phyloP scores from a whole-genome alignment of 2,797 vertebrate species.

The Menidia menidia region DNA sequence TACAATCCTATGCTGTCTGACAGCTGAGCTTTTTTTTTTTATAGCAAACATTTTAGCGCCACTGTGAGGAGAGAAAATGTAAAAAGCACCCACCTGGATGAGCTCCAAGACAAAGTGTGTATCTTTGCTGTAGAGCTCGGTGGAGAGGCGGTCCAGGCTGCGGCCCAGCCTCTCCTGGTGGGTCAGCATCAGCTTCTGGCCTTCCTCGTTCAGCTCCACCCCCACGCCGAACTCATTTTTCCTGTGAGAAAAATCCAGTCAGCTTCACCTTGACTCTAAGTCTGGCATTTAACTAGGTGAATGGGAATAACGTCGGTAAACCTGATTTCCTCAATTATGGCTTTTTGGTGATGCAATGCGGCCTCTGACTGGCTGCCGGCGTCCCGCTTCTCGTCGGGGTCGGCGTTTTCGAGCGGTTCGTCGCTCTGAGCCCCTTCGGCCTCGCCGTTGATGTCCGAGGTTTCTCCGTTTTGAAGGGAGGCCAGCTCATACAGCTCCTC shows the following conservation, averaged over 20 bases:
- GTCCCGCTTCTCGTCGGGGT: slow-evolving; percentile 27
- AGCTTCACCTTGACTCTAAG: background rate
- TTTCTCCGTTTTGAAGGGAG: slow-evolving; percentile 41
- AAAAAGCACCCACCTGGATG: slow-evolving; percentile 78
- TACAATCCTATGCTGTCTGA: too few relatives aligned
- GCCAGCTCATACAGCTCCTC: slow-evolving; percentile 78
- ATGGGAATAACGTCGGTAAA: slow-evolving; percentile 33
- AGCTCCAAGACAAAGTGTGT: slow-evolving; percentile 88
- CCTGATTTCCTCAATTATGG: slow-evolving; percentile 84
- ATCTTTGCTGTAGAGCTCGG: slow-evolving; percentile 88
- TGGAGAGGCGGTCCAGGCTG: slow-evolving; percentile 85
- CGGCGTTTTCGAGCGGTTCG: slow-evolving; percentile 40
- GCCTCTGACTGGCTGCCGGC: slow-evolving; percentile 28
- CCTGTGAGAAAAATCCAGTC: slow-evolving; percentile 51
- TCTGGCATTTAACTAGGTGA: background rate
- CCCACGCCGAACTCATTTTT: slow-evolving; percentile 86
- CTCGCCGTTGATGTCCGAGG: slow-evolving; percentile 42
- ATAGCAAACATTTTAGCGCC: accelerated
- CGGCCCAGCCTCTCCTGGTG: slow-evolving; percentile 83
- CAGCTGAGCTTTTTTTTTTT: too few relatives aligned
- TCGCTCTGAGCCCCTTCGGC: slow-evolving; percentile 44
- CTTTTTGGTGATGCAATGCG: slow-evolving; percentile 49
- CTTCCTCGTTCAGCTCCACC: slow-evolving; percentile 78
- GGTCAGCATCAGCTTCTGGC: slow-evolving; percentile 81
- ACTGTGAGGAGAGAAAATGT: background rate